phyloP scores from a whole-genome alignment of 2,797 vertebrate species.

The Macroramphosus scolopax region DNA sequence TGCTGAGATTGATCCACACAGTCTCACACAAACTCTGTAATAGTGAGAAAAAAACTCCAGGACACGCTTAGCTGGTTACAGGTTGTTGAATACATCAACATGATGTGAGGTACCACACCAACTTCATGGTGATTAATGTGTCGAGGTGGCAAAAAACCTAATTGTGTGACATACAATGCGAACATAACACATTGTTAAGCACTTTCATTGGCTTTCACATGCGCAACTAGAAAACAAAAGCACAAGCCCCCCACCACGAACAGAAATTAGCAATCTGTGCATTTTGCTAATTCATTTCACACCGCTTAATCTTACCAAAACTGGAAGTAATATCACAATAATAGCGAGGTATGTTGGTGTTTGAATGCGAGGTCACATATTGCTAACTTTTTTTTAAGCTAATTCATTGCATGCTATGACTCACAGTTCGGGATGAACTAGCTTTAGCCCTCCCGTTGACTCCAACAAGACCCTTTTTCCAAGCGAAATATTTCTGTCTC shows the following conservation, averaged over 20 bases:
- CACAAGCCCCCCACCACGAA: not conserved
- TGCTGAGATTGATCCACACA: no score
- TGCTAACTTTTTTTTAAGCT: slow-evolving; percentile 22
- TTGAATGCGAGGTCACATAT: not conserved
- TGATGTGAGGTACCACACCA: no score
- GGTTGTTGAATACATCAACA: no score
- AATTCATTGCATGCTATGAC: slow-evolving; percentile 8
- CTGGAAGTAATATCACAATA: not conserved
- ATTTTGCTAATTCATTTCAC: not conserved
- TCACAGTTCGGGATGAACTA: slow-evolving; percentile 39
- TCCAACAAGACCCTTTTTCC: slow-evolving; percentile 4
- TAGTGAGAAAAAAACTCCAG: no score
- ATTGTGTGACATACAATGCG: no score
- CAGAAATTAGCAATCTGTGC: no score
- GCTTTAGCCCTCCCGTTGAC: not conserved
- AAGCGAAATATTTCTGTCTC: no score
- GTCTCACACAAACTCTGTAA: no score
- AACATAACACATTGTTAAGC: no score
- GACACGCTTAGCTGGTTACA: no score
- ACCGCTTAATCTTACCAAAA: not conserved
- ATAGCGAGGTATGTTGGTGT: not conserved
- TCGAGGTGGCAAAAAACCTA: no score
- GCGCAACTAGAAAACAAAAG: slow-evolving; percentile 7
- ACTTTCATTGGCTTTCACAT: slow-evolving; percentile 12
- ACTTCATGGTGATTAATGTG: no score